These are phyloP conservation scores for Eulemur rufifrons DNA, from an alignment of 2,113 vertebrate species.

Conservation along the genomic window DNA sequence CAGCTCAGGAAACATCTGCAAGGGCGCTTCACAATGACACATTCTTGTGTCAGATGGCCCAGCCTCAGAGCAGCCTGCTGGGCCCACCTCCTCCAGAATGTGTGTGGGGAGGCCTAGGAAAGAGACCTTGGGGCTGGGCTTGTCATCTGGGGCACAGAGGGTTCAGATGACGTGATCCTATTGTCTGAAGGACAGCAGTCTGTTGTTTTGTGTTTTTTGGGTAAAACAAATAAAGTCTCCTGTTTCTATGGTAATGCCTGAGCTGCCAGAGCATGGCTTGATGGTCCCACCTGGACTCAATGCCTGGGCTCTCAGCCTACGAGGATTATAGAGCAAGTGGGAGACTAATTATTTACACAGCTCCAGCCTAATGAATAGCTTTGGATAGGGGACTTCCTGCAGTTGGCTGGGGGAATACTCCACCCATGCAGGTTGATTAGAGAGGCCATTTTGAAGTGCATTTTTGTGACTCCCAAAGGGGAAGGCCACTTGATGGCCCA, in stretches of 20 bases:
- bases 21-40: background rate
- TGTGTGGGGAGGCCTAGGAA: background rate
- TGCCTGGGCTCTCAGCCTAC: constrained; percentile 15
- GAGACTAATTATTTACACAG: constrained; percentile 63
- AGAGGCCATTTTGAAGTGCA: background rate
- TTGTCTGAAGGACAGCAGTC: constrained; percentile 59
- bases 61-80: background rate
- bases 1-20: constrained; percentile 76
- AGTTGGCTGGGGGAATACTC: background rate
- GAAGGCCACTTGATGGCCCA: background rate
- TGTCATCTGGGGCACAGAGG: constrained; percentile 57
- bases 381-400: constrained; percentile 56
- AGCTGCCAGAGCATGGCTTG: background rate
- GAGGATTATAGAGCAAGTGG: background rate
- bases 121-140: background rate
- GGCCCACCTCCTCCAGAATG: background rate
- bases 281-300: constrained; percentile 41
- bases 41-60: background rate
- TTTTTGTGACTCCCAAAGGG: background rate
- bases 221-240: constrained; percentile 62
- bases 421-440: constrained; percentile 15
- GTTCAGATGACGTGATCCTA: constrained; percentile 46
- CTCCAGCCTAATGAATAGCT: constrained; percentile 49
- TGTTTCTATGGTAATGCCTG: constrained; percentile 59
- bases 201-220: constrained; percentile 50